phyloP scores from a whole-genome alignment of 2,797 vertebrate genomes.

The Hyperoplus lanceolatus region DNA sequence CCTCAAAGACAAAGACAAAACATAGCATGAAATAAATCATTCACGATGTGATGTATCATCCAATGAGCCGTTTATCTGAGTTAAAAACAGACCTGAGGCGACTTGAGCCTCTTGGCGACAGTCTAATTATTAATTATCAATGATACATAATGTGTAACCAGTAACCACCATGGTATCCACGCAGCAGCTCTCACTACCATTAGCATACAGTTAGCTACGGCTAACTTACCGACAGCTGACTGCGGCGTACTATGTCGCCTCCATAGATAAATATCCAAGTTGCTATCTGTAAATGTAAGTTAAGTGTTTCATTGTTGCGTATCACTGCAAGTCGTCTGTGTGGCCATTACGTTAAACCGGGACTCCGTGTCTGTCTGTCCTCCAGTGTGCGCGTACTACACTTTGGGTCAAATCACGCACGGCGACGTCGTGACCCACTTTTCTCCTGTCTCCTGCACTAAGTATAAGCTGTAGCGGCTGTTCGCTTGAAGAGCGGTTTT shows the following conservation, averaged over 20 bases:
- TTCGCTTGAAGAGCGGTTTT: constrained; percentile 35
- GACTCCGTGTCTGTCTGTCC: constrained; percentile 6
- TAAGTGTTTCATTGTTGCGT: neutral
- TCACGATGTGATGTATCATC: neutral
- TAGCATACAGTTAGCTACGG: constrained; percentile 15
- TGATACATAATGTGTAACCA: too few relatives aligned
- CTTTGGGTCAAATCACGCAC: constrained; percentile 8
- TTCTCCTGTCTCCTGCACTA: constrained; percentile 14
- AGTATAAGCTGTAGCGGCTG: constrained; percentile 17
- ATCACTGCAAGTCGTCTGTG: neutral
- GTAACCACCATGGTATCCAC: neutral
- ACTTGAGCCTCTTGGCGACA: neutral
- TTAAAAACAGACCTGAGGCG: constrained; percentile 9
- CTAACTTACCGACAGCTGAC: constrained; percentile 64
- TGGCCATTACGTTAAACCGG: constrained; percentile 3
- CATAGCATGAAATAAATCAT: neutral
- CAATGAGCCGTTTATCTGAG: constrained; percentile 13
- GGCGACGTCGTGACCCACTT: constrained; percentile 47
- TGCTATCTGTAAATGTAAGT: neutral
- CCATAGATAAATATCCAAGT: constrained; percentile 15
- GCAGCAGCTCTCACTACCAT: neutral
- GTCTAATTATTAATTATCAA: neutral
- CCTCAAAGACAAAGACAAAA: neutral
- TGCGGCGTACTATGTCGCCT: constrained; percentile 14
- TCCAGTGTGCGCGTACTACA: constrained; percentile 43